Base-by-base conservation (phyloP, 2,113 vertebrate genomes). In the Aphelocoma coerulescens region DNA sequence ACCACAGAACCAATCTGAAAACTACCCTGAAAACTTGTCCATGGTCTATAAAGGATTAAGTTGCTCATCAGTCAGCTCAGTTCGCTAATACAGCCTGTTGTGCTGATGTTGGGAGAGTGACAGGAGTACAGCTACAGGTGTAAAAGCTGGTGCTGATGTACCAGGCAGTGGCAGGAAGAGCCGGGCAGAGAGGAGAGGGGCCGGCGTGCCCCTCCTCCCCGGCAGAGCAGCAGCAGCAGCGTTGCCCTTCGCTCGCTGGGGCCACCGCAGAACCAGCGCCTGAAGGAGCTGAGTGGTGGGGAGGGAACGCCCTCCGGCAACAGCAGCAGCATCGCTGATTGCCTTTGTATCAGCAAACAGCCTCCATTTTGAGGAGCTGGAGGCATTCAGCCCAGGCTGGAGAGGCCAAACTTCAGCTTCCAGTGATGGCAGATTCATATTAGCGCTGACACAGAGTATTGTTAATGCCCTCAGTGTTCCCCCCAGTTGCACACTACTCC, bases 281-380 rank as follows among this genome's bases (percentile, higher is more conserved):
- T 5, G 52, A 5, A 78, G 95, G 61, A 93, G 93, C 57, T 0
- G 6, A n/a, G 95, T 0, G 62, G 17, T 52, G 82, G 41, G 68
- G 28, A 89, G 89, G 96, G 91, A 90, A 72, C 75, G 67, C 88
- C 90, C 92, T 90, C 85, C 67, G 18, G 85, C 94, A 85, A 73
- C 87, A 72, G 93, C 80, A 15, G 80, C 93, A 88, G 88, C 78
- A 17, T 6, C 30, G 39, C 51, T 2, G 18, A 35, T 43, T 16
- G 86, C 88, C 93, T 96, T 82, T 94, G 85, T 85, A 88, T 79
- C 78, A 0, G 71, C 95, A 63, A 81, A 43, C 73, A 7, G 85
- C 78, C 94, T 91, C 94, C 94, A 94, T 97, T 96, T 91, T 90
- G 88, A 93, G 49, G 41, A 39, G 77, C 77, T 52, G 51, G 52